Base-by-base conservation (phyloP, 2,113 vertebrate genomes). In the Pomatostomus ruficeps region DNA sequence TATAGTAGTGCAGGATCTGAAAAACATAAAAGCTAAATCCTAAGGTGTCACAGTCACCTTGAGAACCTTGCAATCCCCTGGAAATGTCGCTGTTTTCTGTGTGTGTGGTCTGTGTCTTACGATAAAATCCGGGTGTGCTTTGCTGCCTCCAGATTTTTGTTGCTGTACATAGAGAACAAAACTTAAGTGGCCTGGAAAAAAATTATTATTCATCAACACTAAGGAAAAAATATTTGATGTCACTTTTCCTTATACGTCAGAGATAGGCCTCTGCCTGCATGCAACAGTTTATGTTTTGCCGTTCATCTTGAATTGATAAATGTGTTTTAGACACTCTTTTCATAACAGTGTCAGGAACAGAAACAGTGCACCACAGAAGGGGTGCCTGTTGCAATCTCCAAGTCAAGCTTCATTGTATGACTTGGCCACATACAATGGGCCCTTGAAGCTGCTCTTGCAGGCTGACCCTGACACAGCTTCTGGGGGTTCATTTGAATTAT, bases 41-140 rank as follows among this genome's bases (percentile, higher is more conserved):
- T n/a, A n/a, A n/a, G n/a, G n/a, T n/a, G n/a, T n/a, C n/a, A n/a
- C 20, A 42, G 0, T 25, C 35, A 2, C 35, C 42, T 26, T 10
- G 21, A 6, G 25, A 42, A 14, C 21, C 61, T 31, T 6, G 23
- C 42, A 26, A 28, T 11, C 25, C 36, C 36, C 66, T 61, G 3
- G 8, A 3, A 42, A 1, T 1, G 1, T 21, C 12, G 0, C 24
- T 21, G 25, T 14, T 42, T 7, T 13, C 51, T 31, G 5, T 21
- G 7, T 25, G 24, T 22, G 61, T 57, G 59, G 31, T 21, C 51
- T 35, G 31, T 35, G 29, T 13, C 19, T 21, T 4, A 3, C 15
- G 42, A 24, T 35, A 3, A 35, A 66, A 42, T 11, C 25, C 0
- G 0, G 5, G 21, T 36, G 43, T 49, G 61, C 61, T 49, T 35